Conservation (phyloP, 1,140 invertebrate species). For the Littorina saxatilis region DNA sequence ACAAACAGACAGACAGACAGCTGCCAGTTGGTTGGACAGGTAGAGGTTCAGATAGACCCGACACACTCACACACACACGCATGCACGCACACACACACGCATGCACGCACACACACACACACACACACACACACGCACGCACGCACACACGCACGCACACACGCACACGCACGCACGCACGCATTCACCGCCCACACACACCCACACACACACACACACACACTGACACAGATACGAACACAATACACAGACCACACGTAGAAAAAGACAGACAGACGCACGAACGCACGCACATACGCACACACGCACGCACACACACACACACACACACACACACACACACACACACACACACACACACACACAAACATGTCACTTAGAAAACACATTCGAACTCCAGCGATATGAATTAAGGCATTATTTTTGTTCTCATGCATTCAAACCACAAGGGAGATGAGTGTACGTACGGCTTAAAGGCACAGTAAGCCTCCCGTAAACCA, state of each 20-base stretch:
- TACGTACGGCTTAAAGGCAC: too few species aligned
- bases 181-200: neutral
- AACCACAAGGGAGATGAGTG: too few species aligned
- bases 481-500: too few species aligned
- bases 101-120: neutral
- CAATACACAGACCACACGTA: neutral
- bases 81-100: neutral
- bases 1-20: too few species aligned
- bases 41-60: neutral
- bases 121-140: neutral
- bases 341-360: slow-evolving; percentile 11
- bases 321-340: slow-evolving; percentile 21
- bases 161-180: neutral
- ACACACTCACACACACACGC: neutral
- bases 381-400: too few species aligned
- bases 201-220: slow-evolving; percentile 3
- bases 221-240: neutral
- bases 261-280: neutral
- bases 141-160: neutral
- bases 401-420: too few species aligned
- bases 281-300: neutral
- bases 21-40: neutral
- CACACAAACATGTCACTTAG: too few species aligned
- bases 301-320: neutral
- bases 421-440: too few species aligned